Percentiles rank a stretch among this genome's conserved stretches.
Evolutionary conservation across 1,140 invertebrate species (phyloP).

Genomic region (Piezodorus guildinii): DNA sequence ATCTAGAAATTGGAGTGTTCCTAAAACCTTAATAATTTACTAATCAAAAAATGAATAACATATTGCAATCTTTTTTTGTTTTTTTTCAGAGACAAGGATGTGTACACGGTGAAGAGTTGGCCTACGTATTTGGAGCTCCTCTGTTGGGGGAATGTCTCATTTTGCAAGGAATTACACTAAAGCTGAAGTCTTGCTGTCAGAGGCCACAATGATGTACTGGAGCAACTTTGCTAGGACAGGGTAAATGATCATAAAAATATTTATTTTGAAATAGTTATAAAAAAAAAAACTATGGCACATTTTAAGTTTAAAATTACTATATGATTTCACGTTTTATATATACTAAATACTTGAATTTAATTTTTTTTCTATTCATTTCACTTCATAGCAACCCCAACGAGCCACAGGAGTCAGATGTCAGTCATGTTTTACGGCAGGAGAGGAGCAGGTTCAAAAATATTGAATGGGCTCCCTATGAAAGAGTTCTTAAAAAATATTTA

Average conservation of each 20-base stretch:
- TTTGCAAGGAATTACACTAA: constrained; percentile 43
- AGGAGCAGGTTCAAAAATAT: constrained; percentile 67
- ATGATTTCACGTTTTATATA: no score
- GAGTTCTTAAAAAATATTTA: constrained; percentile 83
- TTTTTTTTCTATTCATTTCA: not conserved
- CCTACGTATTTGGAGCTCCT: constrained; percentile 43
- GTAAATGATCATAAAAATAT: constrained; percentile 35
- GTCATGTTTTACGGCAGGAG: constrained; percentile 55
- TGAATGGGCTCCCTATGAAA: constrained; percentile 84
- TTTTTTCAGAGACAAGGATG: constrained; percentile 34
- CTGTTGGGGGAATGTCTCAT: constrained; percentile 33
- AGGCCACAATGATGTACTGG: constrained; percentile 49
- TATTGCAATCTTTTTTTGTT: no score
- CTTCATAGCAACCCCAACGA: constrained; percentile 75
- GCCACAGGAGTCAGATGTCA: constrained; percentile 52
- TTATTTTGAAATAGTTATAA: not conserved
- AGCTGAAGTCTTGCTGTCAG: constrained; percentile 43
- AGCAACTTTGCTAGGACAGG: constrained; percentile 55
- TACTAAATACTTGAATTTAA: no score
- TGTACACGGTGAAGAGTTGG: constrained; percentile 45
- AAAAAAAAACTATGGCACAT: no score
- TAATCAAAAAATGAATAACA: no score
- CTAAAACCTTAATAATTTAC: no score
- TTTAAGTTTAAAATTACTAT: no score
- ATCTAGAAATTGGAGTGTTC: no score